Evolutionary conservation across 2,113 vertebrate species (phyloP).

Genomic region (Polypterus bichir): DNA sequence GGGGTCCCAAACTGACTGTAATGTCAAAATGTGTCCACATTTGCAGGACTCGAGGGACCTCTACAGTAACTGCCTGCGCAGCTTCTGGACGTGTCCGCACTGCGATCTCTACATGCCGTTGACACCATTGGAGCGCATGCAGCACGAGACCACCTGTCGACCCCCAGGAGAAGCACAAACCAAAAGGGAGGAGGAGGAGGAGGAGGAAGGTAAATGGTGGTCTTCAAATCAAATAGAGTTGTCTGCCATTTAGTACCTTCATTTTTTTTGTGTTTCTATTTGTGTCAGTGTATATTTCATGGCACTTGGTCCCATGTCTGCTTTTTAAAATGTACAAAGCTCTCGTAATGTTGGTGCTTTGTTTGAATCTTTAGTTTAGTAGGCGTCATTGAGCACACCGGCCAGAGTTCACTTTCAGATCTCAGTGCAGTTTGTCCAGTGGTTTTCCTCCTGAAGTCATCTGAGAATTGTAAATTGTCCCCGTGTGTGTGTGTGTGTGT

Average conservation of each 20-base stretch:
- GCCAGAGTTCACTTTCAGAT: too few species aligned
- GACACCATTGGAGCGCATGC: constrained; percentile 72
- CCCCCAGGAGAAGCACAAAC: constrained; percentile 36
- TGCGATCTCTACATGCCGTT: constrained; percentile 74
- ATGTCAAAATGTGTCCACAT: not conserved
- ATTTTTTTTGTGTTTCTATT: fast-evolving
- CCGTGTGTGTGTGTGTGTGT: too few species aligned
- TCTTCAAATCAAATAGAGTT: constrained; percentile 7
- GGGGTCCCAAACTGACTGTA: too few species aligned
- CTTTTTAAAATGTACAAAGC: not conserved
- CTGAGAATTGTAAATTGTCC: too few species aligned
- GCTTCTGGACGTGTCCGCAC: constrained; percentile 78
- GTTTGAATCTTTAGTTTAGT: too few species aligned
- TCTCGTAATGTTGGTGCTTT: not conserved
- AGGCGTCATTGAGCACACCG: fast-evolving
- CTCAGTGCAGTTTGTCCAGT: too few species aligned
- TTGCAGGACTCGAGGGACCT: constrained; percentile 63
- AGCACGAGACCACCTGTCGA: constrained; percentile 61
- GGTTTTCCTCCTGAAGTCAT: too few species aligned
- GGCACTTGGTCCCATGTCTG: not conserved
- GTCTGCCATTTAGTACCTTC: fast-evolving
- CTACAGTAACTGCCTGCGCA: constrained; percentile 75
- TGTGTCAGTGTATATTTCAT: not conserved
- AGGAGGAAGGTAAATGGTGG: constrained; percentile 18
- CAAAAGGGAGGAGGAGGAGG: too few species aligned